These are phyloP conservation scores for Labroides dimidiatus DNA, from an alignment of 2,797 vertebrate species.

Conservation along the genomic window DNA sequence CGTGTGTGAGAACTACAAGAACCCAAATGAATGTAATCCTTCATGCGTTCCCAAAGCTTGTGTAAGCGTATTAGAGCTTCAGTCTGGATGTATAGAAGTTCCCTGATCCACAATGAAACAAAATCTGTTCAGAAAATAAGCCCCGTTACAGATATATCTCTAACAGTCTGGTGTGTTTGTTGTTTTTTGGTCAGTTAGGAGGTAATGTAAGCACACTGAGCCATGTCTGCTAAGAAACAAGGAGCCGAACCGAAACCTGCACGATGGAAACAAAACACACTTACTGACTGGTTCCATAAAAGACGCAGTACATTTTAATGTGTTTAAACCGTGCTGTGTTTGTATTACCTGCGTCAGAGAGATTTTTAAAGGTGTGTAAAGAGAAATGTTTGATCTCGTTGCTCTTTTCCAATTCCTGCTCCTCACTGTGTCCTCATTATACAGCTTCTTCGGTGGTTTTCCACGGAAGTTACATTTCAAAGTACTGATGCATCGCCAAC, in stretches of 20 bases:
- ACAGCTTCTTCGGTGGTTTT: constrained; percentile 34
- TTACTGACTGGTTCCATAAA: neutral
- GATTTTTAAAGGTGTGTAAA: neutral
- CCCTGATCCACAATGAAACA: neutral
- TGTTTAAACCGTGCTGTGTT: accelerated
- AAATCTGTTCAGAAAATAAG: no score
- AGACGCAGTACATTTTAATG: accelerated
- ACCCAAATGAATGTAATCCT: constrained; percentile 21
- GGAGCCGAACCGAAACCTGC: constrained; percentile 9
- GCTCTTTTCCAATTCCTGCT: constrained; percentile 43
- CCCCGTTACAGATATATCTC: no score
- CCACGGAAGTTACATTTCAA: neutral
- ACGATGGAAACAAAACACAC: neutral
- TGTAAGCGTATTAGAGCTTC: constrained; percentile 56
- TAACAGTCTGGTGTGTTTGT: no score
- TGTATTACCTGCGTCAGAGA: constrained; percentile 53
- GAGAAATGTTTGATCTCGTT: constrained; percentile 16
- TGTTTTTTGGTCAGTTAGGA: neutral
- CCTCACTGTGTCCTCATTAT: constrained; percentile 57
- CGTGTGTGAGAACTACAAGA: neutral
- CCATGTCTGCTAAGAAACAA: constrained; percentile 42
- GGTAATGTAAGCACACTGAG: constrained; percentile 52
- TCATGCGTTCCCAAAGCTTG: constrained; percentile 42
- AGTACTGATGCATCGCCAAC: no score
- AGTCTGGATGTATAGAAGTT: neutral